Evolutionary conservation across 2,797 vertebrate species (phyloP).

Genomic region (Clamator glandarius): DNA sequence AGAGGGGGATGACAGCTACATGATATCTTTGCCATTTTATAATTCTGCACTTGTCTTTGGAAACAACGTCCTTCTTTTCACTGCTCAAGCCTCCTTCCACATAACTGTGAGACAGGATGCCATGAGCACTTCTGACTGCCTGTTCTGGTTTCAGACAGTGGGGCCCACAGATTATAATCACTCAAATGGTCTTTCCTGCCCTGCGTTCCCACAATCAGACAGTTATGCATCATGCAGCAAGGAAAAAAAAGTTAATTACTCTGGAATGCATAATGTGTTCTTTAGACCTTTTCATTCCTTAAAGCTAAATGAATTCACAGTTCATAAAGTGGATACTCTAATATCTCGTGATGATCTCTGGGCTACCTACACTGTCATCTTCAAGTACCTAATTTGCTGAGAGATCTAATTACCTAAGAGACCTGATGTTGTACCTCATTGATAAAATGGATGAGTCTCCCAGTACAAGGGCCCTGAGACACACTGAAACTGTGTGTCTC

Average conservation of each 20-base stretch:
- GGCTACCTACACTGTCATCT: background rate
- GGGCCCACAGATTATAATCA: background rate
- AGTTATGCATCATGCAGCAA: background rate
- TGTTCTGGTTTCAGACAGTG: background rate
- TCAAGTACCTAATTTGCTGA: background rate
- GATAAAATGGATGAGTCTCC: background rate
- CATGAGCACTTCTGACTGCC: background rate
- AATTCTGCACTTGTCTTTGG: background rate
- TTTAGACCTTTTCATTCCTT: background rate
- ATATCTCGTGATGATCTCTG: background rate
- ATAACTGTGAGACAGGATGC: background rate
- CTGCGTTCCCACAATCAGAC: background rate
- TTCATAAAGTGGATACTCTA: background rate
- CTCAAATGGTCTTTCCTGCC: background rate
- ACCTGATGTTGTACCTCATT: fast-evolving
- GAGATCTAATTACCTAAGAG: no score
- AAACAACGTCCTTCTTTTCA: background rate
- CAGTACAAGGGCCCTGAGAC: background rate
- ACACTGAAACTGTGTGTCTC: fast-evolving
- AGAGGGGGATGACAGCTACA: background rate
- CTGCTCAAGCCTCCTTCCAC: background rate
- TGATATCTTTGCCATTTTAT: background rate
- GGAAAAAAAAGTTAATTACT: background rate
- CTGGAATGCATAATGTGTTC: background rate
- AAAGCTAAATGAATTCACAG: background rate